phyloP scores from a whole-genome alignment of 2,113 vertebrate genomes.

The Aptenodytes forsteri region DNA sequence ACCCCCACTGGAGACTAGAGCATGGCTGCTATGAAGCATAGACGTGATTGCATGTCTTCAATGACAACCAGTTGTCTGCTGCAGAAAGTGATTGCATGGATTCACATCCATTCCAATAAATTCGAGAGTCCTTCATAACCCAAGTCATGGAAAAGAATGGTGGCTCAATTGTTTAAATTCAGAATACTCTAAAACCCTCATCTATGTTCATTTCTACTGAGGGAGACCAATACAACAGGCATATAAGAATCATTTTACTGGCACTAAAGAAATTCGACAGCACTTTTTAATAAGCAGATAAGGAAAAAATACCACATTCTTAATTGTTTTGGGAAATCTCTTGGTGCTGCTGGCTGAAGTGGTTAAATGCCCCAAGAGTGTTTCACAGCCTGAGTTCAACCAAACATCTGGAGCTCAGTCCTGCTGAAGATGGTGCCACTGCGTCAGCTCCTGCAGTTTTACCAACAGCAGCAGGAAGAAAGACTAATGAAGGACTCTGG shows the following conservation, averaged over 20 bases:
- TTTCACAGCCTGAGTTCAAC: background rate
- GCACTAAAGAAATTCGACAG: background rate
- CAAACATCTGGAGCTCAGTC: background rate
- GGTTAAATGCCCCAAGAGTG: background rate
- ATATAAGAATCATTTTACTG: background rate
- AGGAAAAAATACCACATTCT: background rate
- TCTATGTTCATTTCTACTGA: background rate
- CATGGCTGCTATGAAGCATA: background rate
- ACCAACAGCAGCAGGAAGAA: background rate
- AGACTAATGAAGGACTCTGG: background rate
- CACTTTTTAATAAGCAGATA: background rate
- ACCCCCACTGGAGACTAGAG: background rate
- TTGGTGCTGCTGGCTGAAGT: background rate
- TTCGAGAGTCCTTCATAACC: background rate
- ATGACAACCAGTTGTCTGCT: background rate
- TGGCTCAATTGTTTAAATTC: background rate
- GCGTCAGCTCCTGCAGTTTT: background rate
- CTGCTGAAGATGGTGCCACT: background rate
- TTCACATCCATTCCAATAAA: background rate
- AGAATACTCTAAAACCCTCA: background rate
- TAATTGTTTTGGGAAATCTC: background rate
- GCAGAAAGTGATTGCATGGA: background rate
- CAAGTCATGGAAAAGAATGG: background rate
- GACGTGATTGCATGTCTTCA: background rate
- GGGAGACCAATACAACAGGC: background rate